These are phyloP conservation scores for Pinna nobilis DNA, from an alignment of 1,140 invertebrate species.

Conservation along the genomic window DNA sequence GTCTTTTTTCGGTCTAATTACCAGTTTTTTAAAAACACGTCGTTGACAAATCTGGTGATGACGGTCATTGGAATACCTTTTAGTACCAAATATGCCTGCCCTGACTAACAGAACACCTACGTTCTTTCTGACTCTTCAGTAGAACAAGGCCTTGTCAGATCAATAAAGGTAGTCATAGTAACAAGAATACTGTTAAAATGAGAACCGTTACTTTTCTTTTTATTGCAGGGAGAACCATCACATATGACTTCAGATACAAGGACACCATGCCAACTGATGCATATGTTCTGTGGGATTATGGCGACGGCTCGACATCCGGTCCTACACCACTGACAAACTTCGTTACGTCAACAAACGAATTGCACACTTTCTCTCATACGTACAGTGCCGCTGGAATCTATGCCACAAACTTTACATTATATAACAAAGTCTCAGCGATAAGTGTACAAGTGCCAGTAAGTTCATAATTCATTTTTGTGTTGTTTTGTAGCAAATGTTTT, in stretches of 20 bases:
- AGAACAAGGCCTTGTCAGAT: no score
- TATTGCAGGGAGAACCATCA: slow-evolving; percentile 28
- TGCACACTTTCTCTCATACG: not conserved
- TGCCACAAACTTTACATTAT: slow-evolving; percentile 42
- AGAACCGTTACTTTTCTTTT: not conserved
- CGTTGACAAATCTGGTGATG: no score
- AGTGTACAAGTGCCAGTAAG: slow-evolving; percentile 42
- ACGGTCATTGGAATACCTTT: no score
- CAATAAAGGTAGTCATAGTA: no score
- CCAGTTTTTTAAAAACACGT: no score
- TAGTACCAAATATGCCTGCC: no score
- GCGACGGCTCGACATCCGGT: slow-evolving; percentile 36
- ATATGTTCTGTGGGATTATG: slow-evolving; percentile 34
- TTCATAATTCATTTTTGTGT: no score
- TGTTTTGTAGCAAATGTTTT: no score
- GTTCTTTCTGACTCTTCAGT: no score
- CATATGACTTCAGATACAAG: slow-evolving; percentile 34
- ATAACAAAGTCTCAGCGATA: slow-evolving; percentile 50
- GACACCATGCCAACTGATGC: slow-evolving; percentile 46
- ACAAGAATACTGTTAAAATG: not conserved
- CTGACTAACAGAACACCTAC: no score
- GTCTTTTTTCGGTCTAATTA: no score
- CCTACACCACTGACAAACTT: not conserved
- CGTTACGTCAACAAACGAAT: not conserved
- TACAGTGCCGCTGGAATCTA: slow-evolving; percentile 52